Evolutionary conservation across 2,113 vertebrate species (phyloP).

Genomic region (Hirundichthys speculiger): DNA sequence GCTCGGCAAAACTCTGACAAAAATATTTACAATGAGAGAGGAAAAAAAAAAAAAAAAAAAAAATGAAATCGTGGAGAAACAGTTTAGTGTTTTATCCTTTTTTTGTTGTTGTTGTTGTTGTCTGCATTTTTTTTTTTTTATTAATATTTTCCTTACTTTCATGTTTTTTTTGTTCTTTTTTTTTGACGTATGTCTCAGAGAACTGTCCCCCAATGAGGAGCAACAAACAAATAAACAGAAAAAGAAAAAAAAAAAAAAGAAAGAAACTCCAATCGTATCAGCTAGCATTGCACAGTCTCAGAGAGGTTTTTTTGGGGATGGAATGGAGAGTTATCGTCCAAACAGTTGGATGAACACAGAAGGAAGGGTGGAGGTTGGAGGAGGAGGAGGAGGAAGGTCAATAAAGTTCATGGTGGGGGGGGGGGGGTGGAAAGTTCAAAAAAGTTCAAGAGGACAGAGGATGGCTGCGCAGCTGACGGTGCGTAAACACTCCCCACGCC

Average conservation of each 20-base stretch:
- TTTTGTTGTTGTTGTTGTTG: slow-evolving; percentile 73
- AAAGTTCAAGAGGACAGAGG: slow-evolving; percentile 86
- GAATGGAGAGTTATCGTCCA: slow-evolving; percentile 87
- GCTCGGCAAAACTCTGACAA: slow-evolving; percentile 81
- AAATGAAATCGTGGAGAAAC: slow-evolving; percentile 83
- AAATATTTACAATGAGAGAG: slow-evolving; percentile 87
- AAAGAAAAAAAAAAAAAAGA: slow-evolving; percentile 58
- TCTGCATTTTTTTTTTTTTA: slow-evolving; percentile 67
- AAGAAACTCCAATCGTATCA: slow-evolving; percentile 81
- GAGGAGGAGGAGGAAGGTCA: slow-evolving; percentile 81
- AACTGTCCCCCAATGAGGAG: slow-evolving; percentile 83
- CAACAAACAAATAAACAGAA: slow-evolving; percentile 69
- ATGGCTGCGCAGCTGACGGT: slow-evolving; percentile 84
- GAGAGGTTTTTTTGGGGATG: slow-evolving; percentile 82
- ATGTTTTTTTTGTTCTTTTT: slow-evolving; percentile 47
- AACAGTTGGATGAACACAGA: slow-evolving; percentile 87
- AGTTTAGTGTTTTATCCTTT: slow-evolving; percentile 72
- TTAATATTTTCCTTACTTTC: slow-evolving; percentile 55
- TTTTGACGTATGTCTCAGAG: slow-evolving; percentile 75
- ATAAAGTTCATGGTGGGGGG: slow-evolving; percentile 85
- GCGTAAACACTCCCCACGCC: slow-evolving; percentile 78
- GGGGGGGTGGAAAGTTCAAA: slow-evolving; percentile 84
- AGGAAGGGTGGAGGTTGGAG: slow-evolving; percentile 53
- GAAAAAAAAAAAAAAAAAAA: slow-evolving; percentile 80
- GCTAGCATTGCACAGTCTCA: slow-evolving; percentile 88